phyloP scores from a whole-genome alignment of 2,888 invertebrate genomes.

The Smittia aterrima region DNA sequence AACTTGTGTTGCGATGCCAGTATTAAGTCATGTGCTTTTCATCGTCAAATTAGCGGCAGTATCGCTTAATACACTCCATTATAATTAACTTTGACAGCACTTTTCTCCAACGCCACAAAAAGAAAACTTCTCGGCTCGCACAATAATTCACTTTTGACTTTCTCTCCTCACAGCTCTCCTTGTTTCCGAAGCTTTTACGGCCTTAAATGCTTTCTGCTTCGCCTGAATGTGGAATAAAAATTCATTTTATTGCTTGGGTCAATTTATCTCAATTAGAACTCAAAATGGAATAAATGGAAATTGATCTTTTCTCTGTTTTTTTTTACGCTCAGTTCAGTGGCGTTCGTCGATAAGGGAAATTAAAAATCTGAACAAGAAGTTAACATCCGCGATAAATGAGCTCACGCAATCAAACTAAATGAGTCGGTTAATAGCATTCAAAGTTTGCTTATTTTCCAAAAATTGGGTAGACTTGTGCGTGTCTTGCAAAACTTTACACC shows the following conservation, averaged over 20 bases:
- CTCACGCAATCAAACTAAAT: not conserved
- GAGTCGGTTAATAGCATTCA: not conserved
- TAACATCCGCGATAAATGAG: not conserved
- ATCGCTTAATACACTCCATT: slow-evolving; percentile 35
- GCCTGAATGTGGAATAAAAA: not conserved
- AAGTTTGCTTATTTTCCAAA: not conserved
- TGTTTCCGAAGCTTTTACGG: not conserved
- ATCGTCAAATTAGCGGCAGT: slow-evolving; percentile 25
- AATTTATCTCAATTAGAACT: slow-evolving; percentile 15
- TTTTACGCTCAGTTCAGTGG: no score
- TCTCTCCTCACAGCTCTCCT: not conserved
- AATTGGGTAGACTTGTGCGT: not conserved
- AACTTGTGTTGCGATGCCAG: not conserved
- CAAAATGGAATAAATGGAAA: not conserved
- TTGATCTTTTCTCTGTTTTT: no score
- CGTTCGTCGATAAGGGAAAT: not conserved
- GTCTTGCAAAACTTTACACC: slow-evolving; percentile 23
- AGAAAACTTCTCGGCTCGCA: not conserved
- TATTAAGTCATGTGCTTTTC: not conserved
- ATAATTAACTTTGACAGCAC: slow-evolving; percentile 39
- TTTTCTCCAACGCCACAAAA: slow-evolving; percentile 22
- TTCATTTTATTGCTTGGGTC: not conserved
- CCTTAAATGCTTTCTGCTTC: not conserved
- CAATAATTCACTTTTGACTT: slow-evolving; percentile 31
- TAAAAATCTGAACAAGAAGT: not conserved